phyloP scores from a whole-genome alignment of 1,140 invertebrate genomes.

The Conus ventricosus region DNA sequence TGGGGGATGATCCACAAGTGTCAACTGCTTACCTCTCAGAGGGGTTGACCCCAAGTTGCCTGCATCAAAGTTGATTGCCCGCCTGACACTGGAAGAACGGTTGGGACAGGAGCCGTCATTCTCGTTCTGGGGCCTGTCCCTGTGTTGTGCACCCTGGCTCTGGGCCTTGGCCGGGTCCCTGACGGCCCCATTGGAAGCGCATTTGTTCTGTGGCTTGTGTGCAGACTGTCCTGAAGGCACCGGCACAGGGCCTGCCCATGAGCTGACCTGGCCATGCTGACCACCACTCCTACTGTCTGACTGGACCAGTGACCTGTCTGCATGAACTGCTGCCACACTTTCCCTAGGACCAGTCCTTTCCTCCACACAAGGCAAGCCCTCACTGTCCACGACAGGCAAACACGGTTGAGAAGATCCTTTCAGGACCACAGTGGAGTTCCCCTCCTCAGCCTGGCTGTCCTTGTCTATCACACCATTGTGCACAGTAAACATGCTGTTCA shows the following conservation, averaged over 20 bases:
- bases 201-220: too few species aligned
- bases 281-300: too few species aligned
- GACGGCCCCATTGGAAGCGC: too few species aligned
- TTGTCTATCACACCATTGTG: not conserved
- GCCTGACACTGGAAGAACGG: not conserved
- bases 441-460: not conserved
- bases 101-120: not conserved
- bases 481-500: constrained; percentile 12
- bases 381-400: not conserved
- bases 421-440: not conserved
- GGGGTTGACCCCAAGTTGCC: not conserved
- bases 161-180: too few species aligned
- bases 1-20: too few species aligned
- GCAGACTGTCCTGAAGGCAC: too few species aligned
- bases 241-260: too few species aligned
- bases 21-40: constrained; percentile 3
- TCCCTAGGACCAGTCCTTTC: not conserved
- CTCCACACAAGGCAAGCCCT: not conserved
- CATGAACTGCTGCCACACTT: not conserved
- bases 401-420: not conserved
- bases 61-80: constrained; percentile 28
- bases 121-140: not conserved
- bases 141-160: too few species aligned
- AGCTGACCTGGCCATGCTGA: too few species aligned
- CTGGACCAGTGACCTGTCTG: not conserved